phyloP scores from a whole-genome alignment of 2,888 invertebrate species.

The Hypercompe scribonia region DNA sequence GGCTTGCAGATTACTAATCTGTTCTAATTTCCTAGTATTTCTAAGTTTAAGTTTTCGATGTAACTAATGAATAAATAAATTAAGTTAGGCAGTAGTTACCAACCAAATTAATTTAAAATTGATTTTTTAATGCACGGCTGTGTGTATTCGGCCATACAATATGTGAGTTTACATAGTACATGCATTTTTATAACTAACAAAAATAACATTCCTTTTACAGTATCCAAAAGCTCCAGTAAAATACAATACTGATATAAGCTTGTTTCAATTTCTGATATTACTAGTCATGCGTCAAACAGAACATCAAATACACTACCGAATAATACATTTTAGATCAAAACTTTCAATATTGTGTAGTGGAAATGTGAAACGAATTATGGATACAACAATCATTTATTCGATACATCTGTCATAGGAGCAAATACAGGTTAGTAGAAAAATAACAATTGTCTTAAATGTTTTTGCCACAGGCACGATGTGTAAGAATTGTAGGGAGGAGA shows the following conservation, averaged over 20 bases:
- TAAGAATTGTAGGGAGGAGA: too few species aligned
- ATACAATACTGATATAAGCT: conserved; percentile 18
- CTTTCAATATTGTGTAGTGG: conserved; percentile 6
- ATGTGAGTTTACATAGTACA: too few species aligned
- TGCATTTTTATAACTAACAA: too few species aligned
- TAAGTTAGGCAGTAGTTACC: too few species aligned
- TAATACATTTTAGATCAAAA: conserved; percentile 37
- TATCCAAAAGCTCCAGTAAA: not conserved
- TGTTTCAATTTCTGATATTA: conserved; percentile 38
- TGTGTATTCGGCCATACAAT: too few species aligned
- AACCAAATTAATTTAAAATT: too few species aligned
- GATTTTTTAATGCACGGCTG: too few species aligned
- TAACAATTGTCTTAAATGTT: not conserved
- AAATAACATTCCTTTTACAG: not conserved
- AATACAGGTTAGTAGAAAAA: not conserved
- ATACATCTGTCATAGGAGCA: conserved; percentile 1
- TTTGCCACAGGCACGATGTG: too few species aligned
- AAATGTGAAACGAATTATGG: not conserved
- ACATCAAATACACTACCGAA: conserved; percentile 25
- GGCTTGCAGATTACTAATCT: too few species aligned
- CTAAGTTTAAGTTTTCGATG: too few species aligned
- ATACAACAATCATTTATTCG: not conserved
- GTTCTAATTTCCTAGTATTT: too few species aligned
- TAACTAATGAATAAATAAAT: too few species aligned
- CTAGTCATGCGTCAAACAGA: conserved; percentile 28